Conservation (phyloP, 92 coral and sea anemone species). For the Palythoa heliodiscus region DNA sequence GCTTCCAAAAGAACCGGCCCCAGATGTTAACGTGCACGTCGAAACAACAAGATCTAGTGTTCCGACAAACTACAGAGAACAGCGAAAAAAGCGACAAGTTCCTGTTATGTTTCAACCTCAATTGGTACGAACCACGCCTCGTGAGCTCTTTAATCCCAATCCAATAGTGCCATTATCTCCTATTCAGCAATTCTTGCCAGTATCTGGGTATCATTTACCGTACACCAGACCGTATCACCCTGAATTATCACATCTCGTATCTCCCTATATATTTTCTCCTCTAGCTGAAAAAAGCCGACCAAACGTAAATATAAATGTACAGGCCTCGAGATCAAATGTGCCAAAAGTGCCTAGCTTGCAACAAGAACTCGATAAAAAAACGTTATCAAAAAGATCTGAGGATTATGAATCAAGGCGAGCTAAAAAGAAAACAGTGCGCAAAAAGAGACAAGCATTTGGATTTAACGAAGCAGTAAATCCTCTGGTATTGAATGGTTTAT, state of each 20-base stretch:
- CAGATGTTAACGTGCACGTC: conserved; percentile 71
- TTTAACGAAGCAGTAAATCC: conserved; percentile 4
- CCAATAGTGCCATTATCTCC: conserved; percentile 26
- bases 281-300: conserved; percentile 63
- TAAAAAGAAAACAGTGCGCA: neutral
- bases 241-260: conserved; percentile 27
- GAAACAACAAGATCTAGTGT: conserved; percentile 86
- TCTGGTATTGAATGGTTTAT: conserved; percentile 1
- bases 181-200: conserved; percentile 1
- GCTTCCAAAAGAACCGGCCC: conserved; percentile 39
- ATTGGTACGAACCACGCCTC: conserved; percentile 40
- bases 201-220: conserved; percentile 18
- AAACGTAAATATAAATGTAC: conserved; percentile 89
- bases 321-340: conserved; percentile 81
- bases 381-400: conserved; percentile 46
- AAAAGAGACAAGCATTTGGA: conserved; percentile 13
- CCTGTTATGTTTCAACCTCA: conserved; percentile 61
- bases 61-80: conserved; percentile 40
- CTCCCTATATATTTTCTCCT: conserved; percentile 41
- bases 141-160: conserved; percentile 41
- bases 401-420: conserved; percentile 27
- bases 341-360: conserved; percentile 42
- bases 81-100: conserved; percentile 64
- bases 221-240: conserved; percentile 11
- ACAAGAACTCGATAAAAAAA: conserved; percentile 33